Base-by-base conservation (phyloP, 2,113 vertebrate species). In the Prionailurus viverrinus region DNA sequence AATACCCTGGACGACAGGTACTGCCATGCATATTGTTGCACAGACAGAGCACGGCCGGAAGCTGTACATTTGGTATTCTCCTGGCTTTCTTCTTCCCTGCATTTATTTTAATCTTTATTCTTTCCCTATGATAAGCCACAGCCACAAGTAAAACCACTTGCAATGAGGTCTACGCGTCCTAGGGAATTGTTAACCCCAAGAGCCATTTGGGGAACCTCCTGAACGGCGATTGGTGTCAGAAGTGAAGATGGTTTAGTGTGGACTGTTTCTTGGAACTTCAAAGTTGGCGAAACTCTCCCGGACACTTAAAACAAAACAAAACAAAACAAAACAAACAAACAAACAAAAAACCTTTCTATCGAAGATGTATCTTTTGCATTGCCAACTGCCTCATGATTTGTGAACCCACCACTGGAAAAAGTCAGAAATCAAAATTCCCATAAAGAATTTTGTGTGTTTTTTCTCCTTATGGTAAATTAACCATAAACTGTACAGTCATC, bases 21-120 rank as follows among this genome's bases (percentile, higher is more conserved):
- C 14, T 51, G 13, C 13, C 13, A 58, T 10, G 1, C 7, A 2
- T 51, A 27, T 11, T 14, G 9, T 27, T n/a, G 14, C 15, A 0
- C 41, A 39, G 11, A 2, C 10, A 23, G 3, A 29, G 3, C 1
- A 31, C 2, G 69, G 11, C 13, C 9, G 12, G 5, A 18, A 36
- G 4, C 3, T 55, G 61, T 83, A 13, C 5, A 0, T 21, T 73
- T 39, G 3, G 3, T 39, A 33, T 4, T 5, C 7, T 82, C 15
- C 27, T 45, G n/a, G n/a, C 8, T 76, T 13, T 45, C 14, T 21
- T 45, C 13, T 69, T 69, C 23, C 33, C 8, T 6, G 68, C 12
- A n/a, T 0, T 63, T 16, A 55, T 36, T 82, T 63, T 53, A 27
- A 41, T 61, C 16, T 63, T 16, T 55, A 16, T 76, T 13, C 23